phyloP scores from a whole-genome alignment of 2,888 invertebrate species.

The Meta bourneti region DNA sequence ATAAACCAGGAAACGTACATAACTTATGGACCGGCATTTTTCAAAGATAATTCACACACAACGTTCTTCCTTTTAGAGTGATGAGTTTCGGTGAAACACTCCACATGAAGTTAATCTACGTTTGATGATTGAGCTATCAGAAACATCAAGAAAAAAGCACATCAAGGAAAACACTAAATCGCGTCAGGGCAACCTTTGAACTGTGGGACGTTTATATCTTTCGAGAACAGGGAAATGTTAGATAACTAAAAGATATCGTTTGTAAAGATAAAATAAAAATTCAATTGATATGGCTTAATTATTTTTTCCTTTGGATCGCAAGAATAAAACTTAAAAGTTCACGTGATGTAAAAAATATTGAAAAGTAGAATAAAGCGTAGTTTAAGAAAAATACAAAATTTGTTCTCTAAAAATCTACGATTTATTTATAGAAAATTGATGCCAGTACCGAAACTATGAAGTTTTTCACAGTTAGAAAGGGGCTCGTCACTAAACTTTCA shows the following conservation, averaged over 20 bases:
- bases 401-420: conserved; percentile 13
- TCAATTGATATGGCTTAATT: neutral
- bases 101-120: neutral
- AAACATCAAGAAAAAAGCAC: conserved; percentile 53
- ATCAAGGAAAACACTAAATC: conserved; percentile 45
- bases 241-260: neutral
- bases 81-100: neutral
- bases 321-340: neutral
- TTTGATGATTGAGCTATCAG: conserved; percentile 13
- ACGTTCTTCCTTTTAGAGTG: neutral
- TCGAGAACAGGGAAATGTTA: neutral
- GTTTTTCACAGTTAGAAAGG: neutral
- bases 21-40: conserved; percentile 29
- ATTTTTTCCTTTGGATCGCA: neutral
- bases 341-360: conserved; percentile 3
- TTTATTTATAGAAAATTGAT: conserved; percentile 41
- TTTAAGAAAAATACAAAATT: conserved; percentile 44
- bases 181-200: conserved; percentile 69
- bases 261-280: neutral
- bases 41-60: neutral
- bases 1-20: conserved; percentile 2
- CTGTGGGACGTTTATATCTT: conserved; percentile 64
- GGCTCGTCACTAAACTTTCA: neutral
- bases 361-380: conserved; percentile 48
- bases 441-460: conserved; percentile 3